Evolutionary conservation across 2,113 vertebrate species (phyloP).

Genomic region (Tragulus kanchil): DNA sequence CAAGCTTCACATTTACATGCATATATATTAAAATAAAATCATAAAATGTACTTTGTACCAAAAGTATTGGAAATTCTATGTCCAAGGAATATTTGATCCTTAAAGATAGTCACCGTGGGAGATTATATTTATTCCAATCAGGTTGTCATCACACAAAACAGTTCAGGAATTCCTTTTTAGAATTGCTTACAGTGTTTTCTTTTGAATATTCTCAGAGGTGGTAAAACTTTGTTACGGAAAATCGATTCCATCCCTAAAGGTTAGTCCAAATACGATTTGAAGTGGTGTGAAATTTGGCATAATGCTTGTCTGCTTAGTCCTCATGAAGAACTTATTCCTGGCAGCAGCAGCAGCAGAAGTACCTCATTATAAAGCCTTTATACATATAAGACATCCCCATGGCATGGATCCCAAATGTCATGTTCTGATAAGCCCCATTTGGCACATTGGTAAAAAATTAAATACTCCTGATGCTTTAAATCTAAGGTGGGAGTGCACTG

Average conservation of each 20-base stretch:
- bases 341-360: not conserved
- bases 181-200: conserved; percentile 38
- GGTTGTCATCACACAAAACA: not conserved
- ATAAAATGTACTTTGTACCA: not conserved
- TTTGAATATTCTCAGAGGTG: conserved; percentile 52
- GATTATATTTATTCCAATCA: not conserved
- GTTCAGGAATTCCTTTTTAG: conserved; percentile 43
- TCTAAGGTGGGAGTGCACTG: not conserved
- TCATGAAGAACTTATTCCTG: conserved; percentile 40
- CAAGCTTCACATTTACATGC: not conserved
- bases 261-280: conserved; percentile 51
- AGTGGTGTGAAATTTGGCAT: conserved; percentile 66
- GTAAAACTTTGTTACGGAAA: conserved; percentile 60
- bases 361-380: conserved; percentile 47
- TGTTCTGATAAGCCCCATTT: conserved; percentile 17
- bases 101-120: not conserved
- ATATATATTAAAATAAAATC: not conserved
- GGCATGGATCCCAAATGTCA: conserved; percentile 49
- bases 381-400: conserved; percentile 19
- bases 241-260: conserved; percentile 59
- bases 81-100: not conserved
- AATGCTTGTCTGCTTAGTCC: not conserved
- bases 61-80: not conserved
- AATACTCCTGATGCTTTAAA: conserved; percentile 20
- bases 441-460: conserved; percentile 42